Percentiles rank a stretch among this genome's conserved stretches.
Conservation (phyloP, 2,888 invertebrate genomes). For the Dasypogon diadema region DNA sequence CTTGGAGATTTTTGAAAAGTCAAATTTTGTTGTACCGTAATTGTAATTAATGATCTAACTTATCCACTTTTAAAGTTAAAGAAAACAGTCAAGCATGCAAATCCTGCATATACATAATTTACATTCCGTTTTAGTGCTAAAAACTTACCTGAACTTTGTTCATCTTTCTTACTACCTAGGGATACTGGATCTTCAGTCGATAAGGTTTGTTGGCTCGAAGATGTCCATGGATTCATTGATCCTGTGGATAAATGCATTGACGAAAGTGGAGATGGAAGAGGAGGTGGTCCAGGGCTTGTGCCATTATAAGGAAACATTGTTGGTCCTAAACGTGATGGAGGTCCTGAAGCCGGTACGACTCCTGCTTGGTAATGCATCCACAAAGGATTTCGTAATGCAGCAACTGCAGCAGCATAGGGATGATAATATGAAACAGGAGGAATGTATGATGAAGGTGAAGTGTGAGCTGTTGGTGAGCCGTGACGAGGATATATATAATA, state of each 20-base stretch:
- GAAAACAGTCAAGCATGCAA: too few species aligned
- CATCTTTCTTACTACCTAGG: constrained; percentile 68
- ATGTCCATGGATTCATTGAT: constrained; percentile 46
- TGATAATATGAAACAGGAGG: constrained; percentile 65
- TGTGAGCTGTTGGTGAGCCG: constrained; percentile 59
- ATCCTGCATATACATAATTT: background rate
- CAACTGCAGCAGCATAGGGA: constrained; percentile 63
- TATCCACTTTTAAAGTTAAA: too few species aligned
- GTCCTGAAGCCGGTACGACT: constrained; percentile 60
- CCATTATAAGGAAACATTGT: constrained; percentile 62
- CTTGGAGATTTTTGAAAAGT: too few species aligned
- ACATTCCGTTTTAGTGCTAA: too few species aligned
- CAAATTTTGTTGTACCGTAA: too few species aligned
- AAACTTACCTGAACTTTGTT: constrained; percentile 68
- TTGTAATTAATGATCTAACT: too few species aligned
- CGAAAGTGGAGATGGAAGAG: constrained; percentile 60
- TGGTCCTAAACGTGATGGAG: constrained; percentile 68
- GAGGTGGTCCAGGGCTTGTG: constrained; percentile 57
- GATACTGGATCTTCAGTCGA: constrained; percentile 61
- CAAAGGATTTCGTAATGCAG: constrained; percentile 69
- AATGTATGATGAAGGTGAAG: constrained; percentile 65
- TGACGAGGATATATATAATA: constrained; percentile 67
- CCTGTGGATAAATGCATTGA: constrained; percentile 58
- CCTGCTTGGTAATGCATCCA: constrained; percentile 71
- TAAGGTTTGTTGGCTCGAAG: constrained; percentile 52